A percentile compares a stretch with the other conserved stretches of the same genome.
Evolutionary conservation across 2,113 vertebrate species (phyloP).

Genomic region (Mobula birostris): DNA sequence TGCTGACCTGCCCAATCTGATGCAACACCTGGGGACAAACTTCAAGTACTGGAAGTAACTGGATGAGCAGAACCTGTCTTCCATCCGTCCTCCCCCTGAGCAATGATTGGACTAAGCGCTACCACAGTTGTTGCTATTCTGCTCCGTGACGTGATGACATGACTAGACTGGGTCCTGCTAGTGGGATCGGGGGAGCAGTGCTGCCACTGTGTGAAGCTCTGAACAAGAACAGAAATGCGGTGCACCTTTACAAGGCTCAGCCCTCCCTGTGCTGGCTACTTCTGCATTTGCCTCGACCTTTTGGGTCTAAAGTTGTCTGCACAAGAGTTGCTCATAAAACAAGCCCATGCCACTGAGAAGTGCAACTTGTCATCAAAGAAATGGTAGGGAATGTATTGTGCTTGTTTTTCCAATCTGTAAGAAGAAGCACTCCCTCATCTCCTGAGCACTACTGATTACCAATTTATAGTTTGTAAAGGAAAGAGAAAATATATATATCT

Average conservation of each 20-base stretch:
- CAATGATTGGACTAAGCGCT: constrained; percentile 46
- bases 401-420: not conserved
- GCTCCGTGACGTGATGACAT: too few species aligned
- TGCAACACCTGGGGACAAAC: constrained; percentile 93
- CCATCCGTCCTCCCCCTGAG: constrained; percentile 75
- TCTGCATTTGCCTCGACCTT: not conserved
- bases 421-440: not conserved
- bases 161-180: not conserved
- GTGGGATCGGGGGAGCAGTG: not conserved
- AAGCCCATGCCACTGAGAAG: not conserved
- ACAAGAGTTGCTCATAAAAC: not conserved
- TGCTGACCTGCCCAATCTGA: constrained; percentile 86
- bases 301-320: not conserved
- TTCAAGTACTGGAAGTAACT: constrained; percentile 96
- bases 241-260: not conserved
- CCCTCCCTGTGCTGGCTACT: not conserved
- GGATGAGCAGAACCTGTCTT: constrained; percentile 77
- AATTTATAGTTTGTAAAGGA: constrained; percentile 5
- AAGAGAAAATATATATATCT: constrained; percentile 7
- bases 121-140: not conserved
- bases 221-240: not conserved
- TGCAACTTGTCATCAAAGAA: not conserved
- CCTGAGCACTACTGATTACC: constrained; percentile 17
- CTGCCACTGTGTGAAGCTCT: too few species aligned
- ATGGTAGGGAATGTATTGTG: not conserved